Conservation (phyloP, 2,888 invertebrate species). For the Drosophila niveifrons region DNA sequence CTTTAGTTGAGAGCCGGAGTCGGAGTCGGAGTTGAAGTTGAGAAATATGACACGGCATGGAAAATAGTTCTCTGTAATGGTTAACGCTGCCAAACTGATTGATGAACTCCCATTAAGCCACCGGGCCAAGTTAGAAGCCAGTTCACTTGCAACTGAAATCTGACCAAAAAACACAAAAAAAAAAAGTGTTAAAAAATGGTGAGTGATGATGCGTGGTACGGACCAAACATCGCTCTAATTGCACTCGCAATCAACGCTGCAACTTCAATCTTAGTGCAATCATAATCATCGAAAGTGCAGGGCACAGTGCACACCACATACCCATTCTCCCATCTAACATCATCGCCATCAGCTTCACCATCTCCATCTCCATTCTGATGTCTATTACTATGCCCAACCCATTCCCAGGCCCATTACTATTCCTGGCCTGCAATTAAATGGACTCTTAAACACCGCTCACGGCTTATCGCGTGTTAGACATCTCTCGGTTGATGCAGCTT, state of each 20-base stretch:
- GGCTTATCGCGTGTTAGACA: constrained; percentile 67
- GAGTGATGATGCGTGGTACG: constrained; percentile 71
- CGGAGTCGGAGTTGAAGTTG: constrained; percentile 38
- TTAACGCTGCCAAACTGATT: constrained; percentile 73
- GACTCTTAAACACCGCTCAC: constrained; percentile 42
- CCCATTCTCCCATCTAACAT: too few species aligned
- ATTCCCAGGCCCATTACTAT: constrained; percentile 39
- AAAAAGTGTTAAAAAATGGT: constrained; percentile 79
- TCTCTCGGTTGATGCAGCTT: constrained; percentile 41
- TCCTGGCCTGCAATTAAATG: constrained; percentile 65
- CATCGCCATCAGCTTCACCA: too few species aligned
- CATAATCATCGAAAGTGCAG: constrained; percentile 56
- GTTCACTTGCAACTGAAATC: constrained; percentile 46
- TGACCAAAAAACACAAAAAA: constrained; percentile 8
- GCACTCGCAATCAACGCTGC: constrained; percentile 72
- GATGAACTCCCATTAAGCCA: constrained; percentile 76
- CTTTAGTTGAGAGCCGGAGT: constrained; percentile 52
- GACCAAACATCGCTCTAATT: constrained; percentile 65
- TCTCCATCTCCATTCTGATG: not conserved
- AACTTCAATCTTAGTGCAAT: constrained; percentile 40
- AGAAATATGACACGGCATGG: constrained; percentile 67
- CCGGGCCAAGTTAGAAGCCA: constrained; percentile 39
- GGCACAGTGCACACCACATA: constrained; percentile 4
- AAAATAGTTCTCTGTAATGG: constrained; percentile 63
- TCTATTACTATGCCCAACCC: constrained; percentile 5